A percentile compares a stretch with the other conserved stretches of the same genome.
phyloP scores from a whole-genome alignment of 2,113 vertebrate genomes.

The Pterocles orientalis region DNA sequence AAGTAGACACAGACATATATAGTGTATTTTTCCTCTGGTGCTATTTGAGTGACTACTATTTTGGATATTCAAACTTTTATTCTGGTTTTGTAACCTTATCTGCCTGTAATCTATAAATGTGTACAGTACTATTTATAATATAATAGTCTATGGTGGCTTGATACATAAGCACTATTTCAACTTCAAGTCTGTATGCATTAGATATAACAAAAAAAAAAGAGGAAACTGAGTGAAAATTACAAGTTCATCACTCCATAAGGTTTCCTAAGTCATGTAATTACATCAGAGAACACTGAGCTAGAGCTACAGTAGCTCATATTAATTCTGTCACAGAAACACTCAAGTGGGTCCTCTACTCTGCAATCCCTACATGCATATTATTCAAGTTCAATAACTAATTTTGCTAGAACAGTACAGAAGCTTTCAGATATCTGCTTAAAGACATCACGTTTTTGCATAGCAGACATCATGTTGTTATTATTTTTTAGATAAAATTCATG shows the following conservation, averaged over 20 bases:
- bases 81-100: not conserved
- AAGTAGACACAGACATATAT: not conserved
- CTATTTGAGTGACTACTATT: not conserved
- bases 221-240: not conserved
- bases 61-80: not conserved
- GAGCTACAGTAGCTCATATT: not conserved
- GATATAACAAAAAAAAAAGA: not conserved
- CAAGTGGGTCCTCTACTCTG: not conserved
- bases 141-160: not conserved
- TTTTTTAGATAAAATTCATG: not conserved
- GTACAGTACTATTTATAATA: not conserved
- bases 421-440: not conserved
- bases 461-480: not conserved
- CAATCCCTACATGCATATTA: not conserved
- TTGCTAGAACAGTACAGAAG: not conserved
- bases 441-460: not conserved
- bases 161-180: not conserved
- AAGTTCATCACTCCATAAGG: not conserved
- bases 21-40: not conserved
- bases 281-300: not conserved
- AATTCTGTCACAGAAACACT: slow-evolving; percentile 1
- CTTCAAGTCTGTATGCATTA: not conserved
- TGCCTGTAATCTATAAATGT: not conserved
- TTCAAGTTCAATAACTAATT: not conserved
- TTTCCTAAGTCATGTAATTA: not conserved